Evolutionary conservation across 2,797 vertebrate genomes (phyloP).

Genomic region (Echiichthys vipera): DNA sequence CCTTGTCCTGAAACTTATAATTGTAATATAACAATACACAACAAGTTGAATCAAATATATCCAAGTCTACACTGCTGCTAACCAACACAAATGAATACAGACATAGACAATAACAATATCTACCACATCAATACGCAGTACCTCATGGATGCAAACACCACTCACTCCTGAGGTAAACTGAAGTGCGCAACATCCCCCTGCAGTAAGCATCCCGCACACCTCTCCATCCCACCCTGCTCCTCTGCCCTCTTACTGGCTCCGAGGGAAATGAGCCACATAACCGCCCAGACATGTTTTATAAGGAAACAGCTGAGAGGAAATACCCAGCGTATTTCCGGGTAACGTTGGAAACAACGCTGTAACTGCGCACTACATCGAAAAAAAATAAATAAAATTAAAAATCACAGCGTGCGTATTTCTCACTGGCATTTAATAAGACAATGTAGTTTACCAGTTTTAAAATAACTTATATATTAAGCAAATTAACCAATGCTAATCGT

Average conservation of each 20-base stretch:
- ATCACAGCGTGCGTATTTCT: slow-evolving; percentile 23
- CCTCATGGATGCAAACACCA: slow-evolving; percentile 53
- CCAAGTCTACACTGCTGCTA: background rate
- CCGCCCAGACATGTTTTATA: slow-evolving; percentile 34
- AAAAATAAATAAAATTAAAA: slow-evolving; percentile 15
- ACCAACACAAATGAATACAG: background rate
- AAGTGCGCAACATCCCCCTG: slow-evolving; percentile 87
- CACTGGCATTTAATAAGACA: background rate
- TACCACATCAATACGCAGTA: slow-evolving; percentile 43
- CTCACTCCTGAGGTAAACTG: slow-evolving; percentile 68
- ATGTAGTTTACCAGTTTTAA: background rate
- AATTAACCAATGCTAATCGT: too few relatives aligned
- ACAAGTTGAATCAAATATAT: background rate
- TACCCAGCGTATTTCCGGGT: slow-evolving; percentile 57
- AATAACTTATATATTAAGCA: background rate
- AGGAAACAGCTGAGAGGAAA: slow-evolving; percentile 40
- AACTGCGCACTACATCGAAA: slow-evolving; percentile 49
- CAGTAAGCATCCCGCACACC: slow-evolving; percentile 62
- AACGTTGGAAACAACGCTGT: slow-evolving; percentile 24
- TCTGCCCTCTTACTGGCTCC: slow-evolving; percentile 19
- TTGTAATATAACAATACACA: background rate
- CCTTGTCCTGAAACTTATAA: background rate
- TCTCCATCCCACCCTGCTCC: slow-evolving; percentile 64
- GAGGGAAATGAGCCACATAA: slow-evolving; percentile 10
- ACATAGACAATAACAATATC: background rate